phyloP scores from a whole-genome alignment of 2,113 vertebrate genomes.

The Ivindomyrus marchei region DNA sequence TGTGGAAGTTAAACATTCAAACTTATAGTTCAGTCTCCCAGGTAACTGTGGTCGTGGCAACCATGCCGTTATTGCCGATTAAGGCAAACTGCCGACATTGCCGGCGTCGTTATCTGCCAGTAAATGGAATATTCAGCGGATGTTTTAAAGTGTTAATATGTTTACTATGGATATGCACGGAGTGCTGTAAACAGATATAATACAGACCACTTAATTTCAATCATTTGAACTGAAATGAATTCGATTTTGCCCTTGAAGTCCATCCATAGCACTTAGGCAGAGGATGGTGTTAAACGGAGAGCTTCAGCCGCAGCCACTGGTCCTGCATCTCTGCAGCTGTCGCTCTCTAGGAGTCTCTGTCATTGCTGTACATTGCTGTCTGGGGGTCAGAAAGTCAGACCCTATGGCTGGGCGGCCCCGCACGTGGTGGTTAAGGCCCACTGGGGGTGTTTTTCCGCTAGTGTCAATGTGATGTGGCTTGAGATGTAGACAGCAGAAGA shows the following conservation, averaged over 20 bases:
- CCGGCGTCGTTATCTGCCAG: neutral
- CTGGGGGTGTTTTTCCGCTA: neutral
- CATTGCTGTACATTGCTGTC: neutral
- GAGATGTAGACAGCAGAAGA: neutral
- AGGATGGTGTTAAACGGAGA: neutral
- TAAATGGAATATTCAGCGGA: neutral
- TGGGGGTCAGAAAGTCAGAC: neutral
- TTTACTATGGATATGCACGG: neutral
- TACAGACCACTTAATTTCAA: neutral
- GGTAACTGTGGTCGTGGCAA: conserved; percentile 3
- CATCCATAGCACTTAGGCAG: neutral
- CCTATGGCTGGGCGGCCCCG: neutral
- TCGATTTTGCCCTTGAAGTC: neutral
- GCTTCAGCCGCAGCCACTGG: neutral
- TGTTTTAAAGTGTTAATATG: neutral
- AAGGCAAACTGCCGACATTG: neutral
- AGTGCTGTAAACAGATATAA: neutral
- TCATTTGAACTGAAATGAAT: neutral
- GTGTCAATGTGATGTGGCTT: neutral
- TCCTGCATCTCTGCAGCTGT: neutral
- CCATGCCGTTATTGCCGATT: neutral
- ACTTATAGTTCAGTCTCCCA: neutral
- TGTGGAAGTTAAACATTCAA: neutral
- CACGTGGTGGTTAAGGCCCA: no score
- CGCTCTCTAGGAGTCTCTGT: neutral